Conservation (phyloP, 2,113 vertebrate species). For the Apodemus speciosus region DNA sequence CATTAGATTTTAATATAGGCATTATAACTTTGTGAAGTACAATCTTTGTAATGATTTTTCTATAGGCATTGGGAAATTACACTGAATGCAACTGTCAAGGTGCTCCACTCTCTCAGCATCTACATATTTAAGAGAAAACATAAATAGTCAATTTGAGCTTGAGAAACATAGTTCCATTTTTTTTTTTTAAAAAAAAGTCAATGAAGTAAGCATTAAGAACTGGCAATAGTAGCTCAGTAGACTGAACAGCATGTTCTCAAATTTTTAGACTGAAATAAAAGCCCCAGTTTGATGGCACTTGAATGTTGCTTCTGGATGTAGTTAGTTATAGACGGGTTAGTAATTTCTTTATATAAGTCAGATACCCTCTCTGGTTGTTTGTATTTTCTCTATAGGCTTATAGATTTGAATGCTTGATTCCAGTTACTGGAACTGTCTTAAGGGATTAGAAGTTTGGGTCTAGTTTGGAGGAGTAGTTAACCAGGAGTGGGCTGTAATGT, state of each 20-base stretch:
- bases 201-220: not conserved
- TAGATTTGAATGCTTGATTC: not conserved
- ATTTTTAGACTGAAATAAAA: not conserved
- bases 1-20: not conserved
- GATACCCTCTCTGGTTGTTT: not conserved
- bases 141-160: not conserved
- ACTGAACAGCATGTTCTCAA: not conserved
- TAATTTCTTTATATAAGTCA: not conserved
- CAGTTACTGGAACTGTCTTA: not conserved
- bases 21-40: not conserved
- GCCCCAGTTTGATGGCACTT: not conserved
- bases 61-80: not conserved
- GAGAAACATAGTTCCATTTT: not conserved
- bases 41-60: not conserved
- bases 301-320: not conserved
- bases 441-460: not conserved
- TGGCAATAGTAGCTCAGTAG: not conserved
- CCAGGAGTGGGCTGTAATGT: no score
- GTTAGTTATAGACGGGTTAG: not conserved
- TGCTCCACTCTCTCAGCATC: not conserved
- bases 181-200: not conserved
- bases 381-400: not conserved
- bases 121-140: not conserved
- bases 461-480: not conserved
- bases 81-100: not conserved